Base-by-base conservation (phyloP, 2,888 invertebrate species). In the Patella pellucida region DNA sequence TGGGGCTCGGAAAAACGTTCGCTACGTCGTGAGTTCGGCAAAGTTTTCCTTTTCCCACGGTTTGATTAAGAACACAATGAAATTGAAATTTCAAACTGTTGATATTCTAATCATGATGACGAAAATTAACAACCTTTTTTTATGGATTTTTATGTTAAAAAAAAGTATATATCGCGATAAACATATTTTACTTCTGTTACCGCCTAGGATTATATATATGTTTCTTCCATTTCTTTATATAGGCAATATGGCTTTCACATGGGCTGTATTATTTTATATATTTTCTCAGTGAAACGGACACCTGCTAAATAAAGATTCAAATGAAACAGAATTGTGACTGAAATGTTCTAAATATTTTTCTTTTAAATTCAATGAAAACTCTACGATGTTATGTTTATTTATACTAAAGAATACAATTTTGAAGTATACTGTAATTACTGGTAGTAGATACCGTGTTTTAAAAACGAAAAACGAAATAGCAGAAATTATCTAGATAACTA, bases 11-110 rank as follows among this genome's bases (percentile, higher is more conserved):
- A 41, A 41, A 41, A 41, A 41, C 41, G 41, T 41, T 41, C 41
- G 41, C 41, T 41, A 7, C 41, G 23, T 62, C 62, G 62, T 62
- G 62, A 62, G 62, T 62, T 62, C 62, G 23, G 62, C 9, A 62
- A 62, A 62, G 62, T 62, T 62, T 19, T 3, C 23, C 11, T 62
- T 62, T 62, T 62, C 62, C 62, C 62, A 62, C 62, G 62, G 62
- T 62, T 62, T 62, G 23, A 62, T 62, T 62, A 23, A 62, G 19
- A 62, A 62, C 23, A 62, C 62, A 62, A 62, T 62, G 62, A 62
- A 23, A 62, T 62, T 62, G 23, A 62, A 23, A 23, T 62, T 11
- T 12, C 19, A 62, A 62, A 62, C 19, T 62, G 19, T 62, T 62
- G 23, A 62, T 62, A 23, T 62, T 19, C 23, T 16, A 62, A 62